phyloP scores from a whole-genome alignment of 2,797 vertebrate genomes.

The Knipowitschia caucasica region DNA sequence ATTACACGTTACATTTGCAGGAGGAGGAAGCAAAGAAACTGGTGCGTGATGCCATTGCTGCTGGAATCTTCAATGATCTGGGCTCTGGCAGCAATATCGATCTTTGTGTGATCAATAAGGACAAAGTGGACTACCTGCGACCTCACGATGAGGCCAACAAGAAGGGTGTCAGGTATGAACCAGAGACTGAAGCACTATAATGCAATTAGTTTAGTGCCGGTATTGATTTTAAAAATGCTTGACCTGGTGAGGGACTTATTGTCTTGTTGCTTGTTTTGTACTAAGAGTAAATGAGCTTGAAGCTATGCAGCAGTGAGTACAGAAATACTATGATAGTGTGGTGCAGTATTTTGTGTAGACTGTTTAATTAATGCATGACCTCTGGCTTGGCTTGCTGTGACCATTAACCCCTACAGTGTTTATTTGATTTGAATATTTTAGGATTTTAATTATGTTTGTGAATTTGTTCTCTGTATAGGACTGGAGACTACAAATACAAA shows the following conservation, averaged over 20 bases:
- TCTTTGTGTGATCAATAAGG: conserved; percentile 91
- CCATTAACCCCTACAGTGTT: neutral
- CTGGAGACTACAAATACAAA: conserved; percentile 90
- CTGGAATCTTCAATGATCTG: conserved; percentile 93
- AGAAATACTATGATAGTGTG: conserved; percentile 13
- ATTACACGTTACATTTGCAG: conserved; percentile 53
- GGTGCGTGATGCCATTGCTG: conserved; percentile 90
- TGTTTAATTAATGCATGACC: conserved; percentile 1
- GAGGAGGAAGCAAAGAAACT: conserved; percentile 89
- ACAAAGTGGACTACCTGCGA: conserved; percentile 88
- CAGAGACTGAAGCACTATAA: neutral
- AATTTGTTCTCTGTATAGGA: conserved; percentile 62
- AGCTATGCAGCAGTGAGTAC: conserved; percentile 60
- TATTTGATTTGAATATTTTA: neutral
- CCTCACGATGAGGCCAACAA: conserved; percentile 88
- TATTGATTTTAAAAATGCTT: neutral
- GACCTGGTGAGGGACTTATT: conserved; percentile 20
- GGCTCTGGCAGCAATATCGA: conserved; percentile 97
- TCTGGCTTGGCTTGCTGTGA: conserved; percentile 9
- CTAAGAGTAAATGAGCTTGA: conserved; percentile 54
- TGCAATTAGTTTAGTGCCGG: neutral
- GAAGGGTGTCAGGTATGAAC: conserved; percentile 86
- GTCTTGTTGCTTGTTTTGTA: conserved; percentile 51
- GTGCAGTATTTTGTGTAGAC: neutral
- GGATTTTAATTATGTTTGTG: neutral